phyloP scores from a whole-genome alignment of 1,140 invertebrate genomes.

The Periplaneta americana region DNA sequence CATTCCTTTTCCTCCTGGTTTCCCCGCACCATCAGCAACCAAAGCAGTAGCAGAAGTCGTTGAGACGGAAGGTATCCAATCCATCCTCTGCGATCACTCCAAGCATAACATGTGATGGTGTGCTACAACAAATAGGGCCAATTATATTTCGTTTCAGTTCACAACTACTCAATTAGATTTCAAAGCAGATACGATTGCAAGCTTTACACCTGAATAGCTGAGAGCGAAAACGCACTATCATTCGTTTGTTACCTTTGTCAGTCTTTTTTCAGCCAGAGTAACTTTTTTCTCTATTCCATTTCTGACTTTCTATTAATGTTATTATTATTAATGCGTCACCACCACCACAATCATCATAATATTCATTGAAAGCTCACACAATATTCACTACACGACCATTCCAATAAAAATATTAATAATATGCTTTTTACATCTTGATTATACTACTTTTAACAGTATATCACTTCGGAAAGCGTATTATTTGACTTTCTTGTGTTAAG shows the following conservation, averaged over 20 bases:
- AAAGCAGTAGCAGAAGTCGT: background rate
- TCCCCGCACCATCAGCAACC: background rate
- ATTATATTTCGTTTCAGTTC: background rate
- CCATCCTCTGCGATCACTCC: background rate
- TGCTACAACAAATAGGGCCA: background rate
- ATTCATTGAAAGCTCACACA: too few species aligned
- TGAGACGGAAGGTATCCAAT: background rate
- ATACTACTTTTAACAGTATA: too few species aligned
- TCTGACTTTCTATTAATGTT: too few species aligned
- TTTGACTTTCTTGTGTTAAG: too few species aligned
- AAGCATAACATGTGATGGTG: background rate
- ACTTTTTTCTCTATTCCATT: too few species aligned
- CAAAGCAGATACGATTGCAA: background rate
- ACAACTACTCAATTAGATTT: background rate
- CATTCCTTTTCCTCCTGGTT: constrained; percentile 3
- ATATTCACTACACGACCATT: too few species aligned
- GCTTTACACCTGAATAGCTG: background rate
- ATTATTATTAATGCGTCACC: too few species aligned
- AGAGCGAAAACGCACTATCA: background rate
- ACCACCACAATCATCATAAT: too few species aligned
- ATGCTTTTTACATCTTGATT: too few species aligned
- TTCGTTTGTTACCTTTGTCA: background rate
- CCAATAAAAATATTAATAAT: too few species aligned
- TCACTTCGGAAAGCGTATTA: too few species aligned
- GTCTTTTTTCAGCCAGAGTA: too few species aligned